Conservation (phyloP, 1,140 invertebrate species). For the Philopotamus ludificatus region DNA sequence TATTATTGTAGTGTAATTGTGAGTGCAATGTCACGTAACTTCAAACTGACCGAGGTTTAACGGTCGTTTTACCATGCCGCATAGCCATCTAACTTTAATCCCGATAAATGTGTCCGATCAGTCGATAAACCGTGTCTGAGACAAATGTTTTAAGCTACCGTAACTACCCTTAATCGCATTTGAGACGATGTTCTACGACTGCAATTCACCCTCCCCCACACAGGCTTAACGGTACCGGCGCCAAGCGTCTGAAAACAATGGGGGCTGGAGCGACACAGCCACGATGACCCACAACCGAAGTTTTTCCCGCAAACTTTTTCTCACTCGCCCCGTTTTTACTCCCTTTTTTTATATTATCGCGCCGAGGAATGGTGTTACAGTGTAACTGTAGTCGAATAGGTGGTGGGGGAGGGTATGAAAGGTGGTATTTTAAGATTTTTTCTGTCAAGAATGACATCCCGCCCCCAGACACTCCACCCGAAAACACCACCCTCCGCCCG, state of each 20-base stretch:
- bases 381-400: too few species aligned
- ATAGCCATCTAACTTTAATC: too few species aligned
- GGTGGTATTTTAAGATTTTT: slow-evolving; percentile 36
- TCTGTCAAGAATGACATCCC: slow-evolving; percentile 30
- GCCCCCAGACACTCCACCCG: background rate
- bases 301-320: slow-evolving; percentile 14
- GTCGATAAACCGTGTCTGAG: too few species aligned
- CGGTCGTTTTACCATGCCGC: too few species aligned
- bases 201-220: background rate
- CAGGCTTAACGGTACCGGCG: background rate
- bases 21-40: too few species aligned
- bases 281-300: slow-evolving; percentile 27
- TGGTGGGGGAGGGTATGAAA: background rate
- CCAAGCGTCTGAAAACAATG: slow-evolving; percentile 23
- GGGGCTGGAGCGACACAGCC: slow-evolving; percentile 13
- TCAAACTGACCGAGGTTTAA: too few species aligned
- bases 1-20: too few species aligned
- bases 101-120: too few species aligned
- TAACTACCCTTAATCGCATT: too few species aligned
- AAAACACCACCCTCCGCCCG: background rate
- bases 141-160: too few species aligned
- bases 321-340: background rate
- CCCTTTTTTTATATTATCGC: slow-evolving; percentile 12
- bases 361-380: slow-evolving; percentile 10
- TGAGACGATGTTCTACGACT: too few species aligned